Conservation (phyloP, 2,888 invertebrate genomes). For the Macropis europaea region DNA sequence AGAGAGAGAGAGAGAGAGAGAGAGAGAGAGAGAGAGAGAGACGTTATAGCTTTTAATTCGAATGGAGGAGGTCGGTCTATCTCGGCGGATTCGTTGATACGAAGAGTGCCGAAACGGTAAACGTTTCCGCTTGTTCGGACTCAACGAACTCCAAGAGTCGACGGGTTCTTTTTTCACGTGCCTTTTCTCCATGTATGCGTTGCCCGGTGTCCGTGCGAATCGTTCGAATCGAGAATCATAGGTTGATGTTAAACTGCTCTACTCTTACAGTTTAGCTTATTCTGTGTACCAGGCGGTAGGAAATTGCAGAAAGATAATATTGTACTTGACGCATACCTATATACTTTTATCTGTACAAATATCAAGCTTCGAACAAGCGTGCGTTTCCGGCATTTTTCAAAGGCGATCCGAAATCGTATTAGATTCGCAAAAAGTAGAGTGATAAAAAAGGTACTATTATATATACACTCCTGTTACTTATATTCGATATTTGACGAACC, state of each 20-base stretch:
- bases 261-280: too few species aligned
- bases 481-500: background rate
- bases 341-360: too few species aligned
- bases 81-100: constrained; percentile 33
- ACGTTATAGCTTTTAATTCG: constrained; percentile 39
- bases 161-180: background rate
- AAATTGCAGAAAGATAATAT: too few species aligned
- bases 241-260: too few species aligned
- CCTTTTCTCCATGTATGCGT: background rate
- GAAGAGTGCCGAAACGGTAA: constrained; percentile 16
- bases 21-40: background rate
- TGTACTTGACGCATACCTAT: too few species aligned
- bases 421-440: too few species aligned
- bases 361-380: too few species aligned
- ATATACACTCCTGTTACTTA: background rate
- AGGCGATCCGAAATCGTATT: too few species aligned
- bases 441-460: background rate
- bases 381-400: too few species aligned
- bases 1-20: background rate
- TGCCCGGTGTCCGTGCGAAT: too few species aligned
- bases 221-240: too few species aligned
- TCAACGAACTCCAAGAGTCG: background rate
- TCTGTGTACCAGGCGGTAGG: too few species aligned
- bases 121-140: constrained; percentile 15
- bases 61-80: constrained; percentile 26